Evolutionary conservation across 1,140 invertebrate species (phyloP).

Genomic region (Hyposmocoma kahamanoa): DNA sequence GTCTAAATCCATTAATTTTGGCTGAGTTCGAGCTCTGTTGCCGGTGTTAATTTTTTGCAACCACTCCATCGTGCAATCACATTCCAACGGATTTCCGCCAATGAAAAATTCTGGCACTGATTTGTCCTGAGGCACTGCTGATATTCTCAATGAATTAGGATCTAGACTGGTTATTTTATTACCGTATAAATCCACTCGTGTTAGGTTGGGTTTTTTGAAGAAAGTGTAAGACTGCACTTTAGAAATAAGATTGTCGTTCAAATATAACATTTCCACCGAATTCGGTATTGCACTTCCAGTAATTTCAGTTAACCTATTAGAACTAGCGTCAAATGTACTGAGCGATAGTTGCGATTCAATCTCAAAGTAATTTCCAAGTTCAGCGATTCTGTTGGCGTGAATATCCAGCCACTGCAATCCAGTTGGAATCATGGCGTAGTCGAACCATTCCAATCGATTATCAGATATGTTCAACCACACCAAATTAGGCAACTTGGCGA

Average conservation of each 20-base stretch:
- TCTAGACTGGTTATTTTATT: slow-evolving; percentile 90
- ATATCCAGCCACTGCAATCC: slow-evolving; percentile 93
- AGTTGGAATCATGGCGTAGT: slow-evolving; percentile 92
- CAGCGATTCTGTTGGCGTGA: slow-evolving; percentile 89
- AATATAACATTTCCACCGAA: slow-evolving; percentile 87
- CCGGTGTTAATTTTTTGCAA: slow-evolving; percentile 88
- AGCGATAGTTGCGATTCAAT: slow-evolving; percentile 88
- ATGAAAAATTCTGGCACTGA: slow-evolving; percentile 93
- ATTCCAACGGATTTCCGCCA: slow-evolving; percentile 91
- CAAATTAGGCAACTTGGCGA: slow-evolving; percentile 89
- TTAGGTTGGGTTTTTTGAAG: slow-evolving; percentile 93
- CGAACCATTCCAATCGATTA: slow-evolving; percentile 91
- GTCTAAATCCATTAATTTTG: slow-evolving; percentile 89
- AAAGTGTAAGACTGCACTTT: slow-evolving; percentile 95
- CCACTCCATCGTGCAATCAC: slow-evolving; percentile 85
- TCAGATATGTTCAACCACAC: slow-evolving; percentile 95
- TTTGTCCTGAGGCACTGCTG: slow-evolving; percentile 83
- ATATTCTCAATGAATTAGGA: slow-evolving; percentile 89
- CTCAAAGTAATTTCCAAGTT: slow-evolving; percentile 93
- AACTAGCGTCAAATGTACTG: slow-evolving; percentile 89
- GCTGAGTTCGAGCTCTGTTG: slow-evolving; percentile 85
- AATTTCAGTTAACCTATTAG: slow-evolving; percentile 89
- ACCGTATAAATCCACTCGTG: slow-evolving; percentile 87
- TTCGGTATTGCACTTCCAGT: slow-evolving; percentile 89
- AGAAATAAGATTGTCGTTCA: slow-evolving; percentile 90